Evolutionary conservation across 2,113 vertebrate species (phyloP), one percentile per base, ranked within the genome.

Genomic region (Panurus biarmicus): DNA sequence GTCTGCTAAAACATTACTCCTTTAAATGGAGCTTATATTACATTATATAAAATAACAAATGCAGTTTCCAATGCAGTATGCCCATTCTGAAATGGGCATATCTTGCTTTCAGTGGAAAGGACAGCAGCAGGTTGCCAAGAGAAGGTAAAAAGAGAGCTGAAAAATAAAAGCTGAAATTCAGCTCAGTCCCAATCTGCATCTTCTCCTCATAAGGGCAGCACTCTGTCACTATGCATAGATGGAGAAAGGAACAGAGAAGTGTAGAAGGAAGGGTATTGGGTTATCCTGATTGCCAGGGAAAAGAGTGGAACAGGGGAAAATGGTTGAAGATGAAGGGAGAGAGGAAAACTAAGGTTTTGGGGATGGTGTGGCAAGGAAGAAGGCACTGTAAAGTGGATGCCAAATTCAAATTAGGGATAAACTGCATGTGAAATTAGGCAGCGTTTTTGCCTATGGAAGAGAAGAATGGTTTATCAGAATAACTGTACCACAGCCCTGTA

Each of bases 331-430:
- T 9, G 12, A 85, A 85, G 8, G 20, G 12, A 86, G 2, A 75
- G 22, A 62, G 8, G 19, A 85, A 90, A 82, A 48, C 5, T 8
- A 17, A 74, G 25, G 44, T 12, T 70, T 62, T 74, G 13, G 16
- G 12, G 8, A 20, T 13, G 13, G 5, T 0, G 0, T 5, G 3
- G 7, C 0, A 1, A 73, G 31, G 21, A 73, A 53, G 8, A 64
- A 69, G 58, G 26, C 14, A 25, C 14, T 42, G 21, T 19, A 31
- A 69, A 77, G 42, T n/a, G 14, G 38, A 87, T 45, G 28, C 7
- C 58, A 86, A 78, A 74, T 42, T 44, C 44, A 86, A 73, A 64
- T 44, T 42, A 77, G n/a, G 29, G 36, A 36, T 56, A 48, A 70
- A 3, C 22, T 0, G 0, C 42, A 16, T 1, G 3, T 12, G 40